Conservation (phyloP, 2,888 invertebrate genomes). For the Prosapia bicincta region DNA sequence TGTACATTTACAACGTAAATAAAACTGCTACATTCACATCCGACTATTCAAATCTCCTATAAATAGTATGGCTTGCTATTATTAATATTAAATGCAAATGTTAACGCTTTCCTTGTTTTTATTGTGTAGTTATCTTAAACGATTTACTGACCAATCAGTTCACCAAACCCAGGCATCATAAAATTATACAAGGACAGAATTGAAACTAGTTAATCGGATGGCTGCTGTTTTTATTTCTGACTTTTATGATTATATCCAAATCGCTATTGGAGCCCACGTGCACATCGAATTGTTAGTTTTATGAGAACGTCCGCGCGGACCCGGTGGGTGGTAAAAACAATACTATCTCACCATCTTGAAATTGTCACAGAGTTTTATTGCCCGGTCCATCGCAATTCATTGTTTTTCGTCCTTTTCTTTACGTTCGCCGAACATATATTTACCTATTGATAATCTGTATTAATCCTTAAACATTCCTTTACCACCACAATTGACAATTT, state of each 20-base stretch:
- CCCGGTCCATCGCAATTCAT: constrained; percentile 9
- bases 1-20: no score
- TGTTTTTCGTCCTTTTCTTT: background rate
- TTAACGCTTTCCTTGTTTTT: background rate
- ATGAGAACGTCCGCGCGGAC: background rate
- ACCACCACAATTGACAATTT: background rate
- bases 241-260: constrained; percentile 26
- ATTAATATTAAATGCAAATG: no score
- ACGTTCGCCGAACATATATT: background rate
- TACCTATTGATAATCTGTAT: background rate
- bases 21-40: no score
- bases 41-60: no score
- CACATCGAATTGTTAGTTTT: background rate
- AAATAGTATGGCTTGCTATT: no score
- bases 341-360: constrained; percentile 20
- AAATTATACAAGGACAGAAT: background rate
- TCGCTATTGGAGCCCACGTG: background rate
- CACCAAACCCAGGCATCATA: background rate
- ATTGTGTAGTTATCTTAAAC: background rate
- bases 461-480: background rate
- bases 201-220: background rate
- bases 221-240: constrained; percentile 9
- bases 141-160: background rate
- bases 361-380: constrained; percentile 15
- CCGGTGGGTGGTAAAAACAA: constrained; percentile 22